phyloP scores from a whole-genome alignment of 2,888 invertebrate genomes.

The Calliphora vomitoria region DNA sequence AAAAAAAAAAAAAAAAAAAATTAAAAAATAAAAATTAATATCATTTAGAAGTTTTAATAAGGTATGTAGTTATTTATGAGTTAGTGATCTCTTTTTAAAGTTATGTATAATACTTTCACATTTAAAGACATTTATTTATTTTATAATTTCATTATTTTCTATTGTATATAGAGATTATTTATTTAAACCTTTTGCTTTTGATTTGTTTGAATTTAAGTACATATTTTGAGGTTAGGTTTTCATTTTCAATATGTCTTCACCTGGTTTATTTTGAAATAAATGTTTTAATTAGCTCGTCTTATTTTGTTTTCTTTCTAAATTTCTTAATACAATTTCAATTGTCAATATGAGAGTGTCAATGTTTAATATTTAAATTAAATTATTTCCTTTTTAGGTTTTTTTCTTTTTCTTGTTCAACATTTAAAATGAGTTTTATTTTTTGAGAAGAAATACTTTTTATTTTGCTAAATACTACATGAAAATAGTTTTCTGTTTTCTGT shows the following conservation, averaged over 20 bases:
- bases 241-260: conserved; percentile 51
- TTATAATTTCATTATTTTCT: not conserved
- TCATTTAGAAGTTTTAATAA: conserved; percentile 41
- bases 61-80: conserved; percentile 19
- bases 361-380: conserved; percentile 21
- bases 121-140: conserved; percentile 66
- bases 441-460: conserved; percentile 47
- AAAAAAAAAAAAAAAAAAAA: too few species aligned
- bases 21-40: not conserved
- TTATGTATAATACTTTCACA: conserved; percentile 61
- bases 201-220: conserved; percentile 23
- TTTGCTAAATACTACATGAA: conserved; percentile 68
- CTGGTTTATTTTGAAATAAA: conserved; percentile 31
- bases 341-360: not conserved
- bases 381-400: conserved; percentile 14
- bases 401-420: conserved; percentile 52
- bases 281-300: not conserved
- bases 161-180: conserved; percentile 1
- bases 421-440: conserved; percentile 57
- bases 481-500: conserved; percentile 57
- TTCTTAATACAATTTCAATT: conserved; percentile 45
- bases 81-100: conserved; percentile 47
- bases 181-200: conserved; percentile 35
- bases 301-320: too few species aligned
- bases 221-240: conserved; percentile 36